A percentile compares a stretch with the other conserved stretches of the same genome.
Conservation (phyloP, 2,797 vertebrate species). For the Masticophis lateralis region DNA sequence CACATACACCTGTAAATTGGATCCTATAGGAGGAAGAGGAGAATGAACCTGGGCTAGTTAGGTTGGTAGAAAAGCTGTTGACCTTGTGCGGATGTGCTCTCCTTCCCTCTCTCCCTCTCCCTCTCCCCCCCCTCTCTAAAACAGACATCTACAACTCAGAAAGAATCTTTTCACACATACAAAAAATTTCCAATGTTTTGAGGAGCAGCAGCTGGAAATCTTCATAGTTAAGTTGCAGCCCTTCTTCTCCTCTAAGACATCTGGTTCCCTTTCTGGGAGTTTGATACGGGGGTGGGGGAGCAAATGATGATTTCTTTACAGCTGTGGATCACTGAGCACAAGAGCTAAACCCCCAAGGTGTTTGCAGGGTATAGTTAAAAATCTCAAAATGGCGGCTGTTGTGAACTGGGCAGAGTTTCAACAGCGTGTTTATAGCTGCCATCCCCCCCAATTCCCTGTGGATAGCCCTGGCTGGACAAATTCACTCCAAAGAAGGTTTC, state of each 20-base stretch:
- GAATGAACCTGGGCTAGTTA: not conserved
- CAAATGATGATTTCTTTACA: conserved; percentile 31
- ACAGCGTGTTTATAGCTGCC: no score
- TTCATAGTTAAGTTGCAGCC: not conserved
- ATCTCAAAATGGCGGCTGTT: no score
- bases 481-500: no score
- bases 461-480: no score
- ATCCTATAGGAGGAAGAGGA: no score
- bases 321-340: not conserved
- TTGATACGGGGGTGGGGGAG: conserved; percentile 9
- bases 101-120: no score
- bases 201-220: not conserved
- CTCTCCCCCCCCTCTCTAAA: not conserved
- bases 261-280: conserved; percentile 49
- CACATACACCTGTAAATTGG: no score
- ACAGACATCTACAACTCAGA: not conserved
- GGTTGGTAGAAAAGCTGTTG: not conserved
- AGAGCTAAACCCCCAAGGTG: no score
- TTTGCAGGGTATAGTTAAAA: no score
- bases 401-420: no score
- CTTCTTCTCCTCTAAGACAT: conserved; percentile 18
- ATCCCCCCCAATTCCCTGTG: no score
- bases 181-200: not conserved
- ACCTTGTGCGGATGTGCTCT: not conserved
- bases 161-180: fast-evolving